phyloP scores from a whole-genome alignment of 2,797 vertebrate genomes.

The Alosa sapidissima region DNA sequence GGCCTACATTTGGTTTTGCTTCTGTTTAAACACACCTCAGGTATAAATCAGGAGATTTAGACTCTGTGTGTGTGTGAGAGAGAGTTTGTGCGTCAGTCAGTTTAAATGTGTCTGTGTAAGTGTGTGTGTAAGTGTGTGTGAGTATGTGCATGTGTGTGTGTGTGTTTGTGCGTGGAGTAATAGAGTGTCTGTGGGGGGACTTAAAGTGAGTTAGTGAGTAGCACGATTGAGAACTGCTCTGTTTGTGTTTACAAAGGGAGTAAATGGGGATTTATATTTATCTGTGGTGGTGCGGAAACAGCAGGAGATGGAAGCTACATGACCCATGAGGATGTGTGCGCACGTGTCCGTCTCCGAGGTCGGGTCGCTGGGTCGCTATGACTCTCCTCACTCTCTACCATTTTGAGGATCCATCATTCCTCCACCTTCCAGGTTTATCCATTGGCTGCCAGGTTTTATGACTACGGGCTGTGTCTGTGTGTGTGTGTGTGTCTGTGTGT shows the following conservation, averaged over 20 bases:
- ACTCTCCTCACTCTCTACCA: background rate
- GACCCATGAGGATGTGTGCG: background rate
- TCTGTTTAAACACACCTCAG: background rate
- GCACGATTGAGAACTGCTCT: background rate
- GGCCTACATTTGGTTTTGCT: conserved; percentile 10
- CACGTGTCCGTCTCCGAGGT: background rate
- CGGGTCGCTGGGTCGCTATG: background rate
- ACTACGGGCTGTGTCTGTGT: background rate
- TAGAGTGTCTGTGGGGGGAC: background rate
- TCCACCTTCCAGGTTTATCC: background rate
- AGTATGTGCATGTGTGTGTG: background rate
- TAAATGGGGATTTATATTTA: background rate
- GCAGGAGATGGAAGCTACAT: background rate
- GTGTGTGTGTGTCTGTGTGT: background rate
- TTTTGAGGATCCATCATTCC: background rate
- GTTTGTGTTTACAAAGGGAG: background rate
- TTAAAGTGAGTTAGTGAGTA: background rate
- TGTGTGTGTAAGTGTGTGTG: background rate
- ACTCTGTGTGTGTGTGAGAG: background rate
- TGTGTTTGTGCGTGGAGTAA: background rate
- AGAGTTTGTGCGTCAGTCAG: no score
- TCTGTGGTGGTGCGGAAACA: background rate
- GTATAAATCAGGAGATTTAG: background rate
- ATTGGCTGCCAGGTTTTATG: background rate
- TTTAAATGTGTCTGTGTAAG: background rate